Base-by-base conservation (phyloP, 30 jellyfish, hydroid and myxozoan genomes). In the Aurelia coerulea region DNA sequence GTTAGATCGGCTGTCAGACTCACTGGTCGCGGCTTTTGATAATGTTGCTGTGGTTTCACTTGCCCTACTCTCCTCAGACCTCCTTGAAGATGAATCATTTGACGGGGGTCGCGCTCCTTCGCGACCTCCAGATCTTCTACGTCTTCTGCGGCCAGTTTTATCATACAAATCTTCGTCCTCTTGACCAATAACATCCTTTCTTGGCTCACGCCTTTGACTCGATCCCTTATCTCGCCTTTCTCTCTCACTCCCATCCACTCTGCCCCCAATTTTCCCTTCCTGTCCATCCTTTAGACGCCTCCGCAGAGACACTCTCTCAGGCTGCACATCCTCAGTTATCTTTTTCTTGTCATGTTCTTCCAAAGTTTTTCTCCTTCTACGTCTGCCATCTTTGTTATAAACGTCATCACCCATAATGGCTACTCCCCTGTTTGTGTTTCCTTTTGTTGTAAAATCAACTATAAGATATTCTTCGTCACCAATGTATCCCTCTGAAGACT, bases 391-490 rank as follows among this genome's bases (percentile, higher is more conserved):
- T 83, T 72, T 73, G 15, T 85, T 85, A 62, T 83, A 83, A 64
- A 59, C 86, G 17, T 39, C 77, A 16, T 83, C 92, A 46, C 52
- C 86, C 88, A 77, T 59, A 33, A 23, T 77, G 77, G 35, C 77
- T 32, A 17, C 87, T 46, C 35, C 65, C 31, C 53, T 68, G 16
- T 58, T 34, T 4, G 46, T 15, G 51, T 81, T 69, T 41, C 62
- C 84, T 17, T 65, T 49, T 42, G 56, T 49, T 42, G 56, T 9
- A 33, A 93, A 84, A 80, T 93, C 98, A 58, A 93, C 96, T 7
- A 93, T 92, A 5, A 93, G 76, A 62, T 93, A 93, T 42, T 76
- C 93, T 50, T 93, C 98, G 72, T 93, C 94, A 1, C 96, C 97
- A 23, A 88, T 62, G n/a, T 69, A 67, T 18, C 88, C 94, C 34